Conservation (phyloP, 2,797 vertebrate genomes). For the Lophotriccus pileatus region DNA sequence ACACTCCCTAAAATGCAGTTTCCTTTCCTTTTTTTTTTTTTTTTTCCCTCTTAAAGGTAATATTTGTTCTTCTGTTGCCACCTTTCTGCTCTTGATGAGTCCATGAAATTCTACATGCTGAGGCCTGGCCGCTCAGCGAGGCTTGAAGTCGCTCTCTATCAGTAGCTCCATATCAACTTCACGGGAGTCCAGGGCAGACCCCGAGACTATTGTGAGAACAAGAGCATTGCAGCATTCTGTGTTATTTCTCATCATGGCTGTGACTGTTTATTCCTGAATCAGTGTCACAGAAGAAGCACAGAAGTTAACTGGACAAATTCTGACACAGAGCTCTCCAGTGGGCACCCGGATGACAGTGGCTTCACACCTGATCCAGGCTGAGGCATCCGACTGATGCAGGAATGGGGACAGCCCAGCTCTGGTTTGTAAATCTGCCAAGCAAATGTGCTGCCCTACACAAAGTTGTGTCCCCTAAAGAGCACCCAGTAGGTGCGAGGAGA, state of each 20-base stretch:
- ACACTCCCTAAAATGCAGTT: neutral
- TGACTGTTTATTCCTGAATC: neutral
- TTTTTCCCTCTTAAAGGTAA: neutral
- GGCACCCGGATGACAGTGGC: neutral
- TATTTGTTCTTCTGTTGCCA: neutral
- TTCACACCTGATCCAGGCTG: neutral
- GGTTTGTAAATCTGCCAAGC: neutral
- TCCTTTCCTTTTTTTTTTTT: neutral
- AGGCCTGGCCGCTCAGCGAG: neutral
- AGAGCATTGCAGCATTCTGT: neutral
- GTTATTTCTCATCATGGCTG: neutral
- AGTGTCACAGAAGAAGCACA: neutral
- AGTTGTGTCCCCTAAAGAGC: neutral
- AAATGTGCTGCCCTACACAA: neutral
- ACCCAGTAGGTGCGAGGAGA: neutral
- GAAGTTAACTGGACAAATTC: neutral
- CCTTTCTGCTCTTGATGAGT: neutral
- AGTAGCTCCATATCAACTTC: neutral
- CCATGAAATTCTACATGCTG: fast-evolving
- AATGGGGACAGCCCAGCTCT: neutral
- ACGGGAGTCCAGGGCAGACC: neutral
- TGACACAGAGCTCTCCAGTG: fast-evolving
- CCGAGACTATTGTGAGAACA: neutral
- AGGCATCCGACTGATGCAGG: fast-evolving
- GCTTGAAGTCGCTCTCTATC: neutral